Evolutionary conservation across 2,888 invertebrate species (phyloP).

Genomic region (Erynnis tages): DNA sequence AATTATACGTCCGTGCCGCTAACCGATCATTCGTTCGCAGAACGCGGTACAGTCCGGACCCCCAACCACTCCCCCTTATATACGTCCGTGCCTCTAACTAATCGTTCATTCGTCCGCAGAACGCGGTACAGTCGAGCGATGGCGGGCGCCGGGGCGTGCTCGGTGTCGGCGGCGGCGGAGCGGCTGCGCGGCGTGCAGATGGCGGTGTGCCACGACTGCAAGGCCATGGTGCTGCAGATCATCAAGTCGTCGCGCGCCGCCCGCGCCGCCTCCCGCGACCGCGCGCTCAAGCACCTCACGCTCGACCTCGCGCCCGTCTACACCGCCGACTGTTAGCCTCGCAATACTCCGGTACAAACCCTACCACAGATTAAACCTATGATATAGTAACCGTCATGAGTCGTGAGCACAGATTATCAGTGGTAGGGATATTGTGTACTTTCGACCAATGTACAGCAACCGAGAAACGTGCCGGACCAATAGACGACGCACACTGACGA

Average conservation of each 20-base stretch:
- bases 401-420: no score
- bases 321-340: constrained; percentile 71
- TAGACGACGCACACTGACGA: no score
- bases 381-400: no score
- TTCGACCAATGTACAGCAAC: no score
- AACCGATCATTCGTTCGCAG: no score
- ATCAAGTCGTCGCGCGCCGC: constrained; percentile 93
- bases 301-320: constrained; percentile 92
- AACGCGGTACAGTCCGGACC: no score
- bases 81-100: not conserved
- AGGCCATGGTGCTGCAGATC: constrained; percentile 95
- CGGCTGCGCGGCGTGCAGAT: constrained; percentile 89
- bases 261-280: constrained; percentile 90
- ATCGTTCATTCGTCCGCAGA: constrained; percentile 50
- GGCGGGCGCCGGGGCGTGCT: constrained; percentile 35
- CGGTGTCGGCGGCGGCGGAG: constrained; percentile 82
- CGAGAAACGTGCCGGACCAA: no score
- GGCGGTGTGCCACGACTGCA: constrained; percentile 97
- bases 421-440: no score
- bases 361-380: no score
- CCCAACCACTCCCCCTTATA: no score
- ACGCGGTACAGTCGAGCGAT: constrained; percentile 83
- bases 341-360: no score
- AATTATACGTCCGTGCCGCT: not conserved
- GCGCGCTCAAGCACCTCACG: constrained; percentile 90